Evolutionary conservation across 2,888 invertebrate species (phyloP), one percentile per base, ranked within the genome.

Genomic region (Thysanoteuthis rhombus): DNA sequence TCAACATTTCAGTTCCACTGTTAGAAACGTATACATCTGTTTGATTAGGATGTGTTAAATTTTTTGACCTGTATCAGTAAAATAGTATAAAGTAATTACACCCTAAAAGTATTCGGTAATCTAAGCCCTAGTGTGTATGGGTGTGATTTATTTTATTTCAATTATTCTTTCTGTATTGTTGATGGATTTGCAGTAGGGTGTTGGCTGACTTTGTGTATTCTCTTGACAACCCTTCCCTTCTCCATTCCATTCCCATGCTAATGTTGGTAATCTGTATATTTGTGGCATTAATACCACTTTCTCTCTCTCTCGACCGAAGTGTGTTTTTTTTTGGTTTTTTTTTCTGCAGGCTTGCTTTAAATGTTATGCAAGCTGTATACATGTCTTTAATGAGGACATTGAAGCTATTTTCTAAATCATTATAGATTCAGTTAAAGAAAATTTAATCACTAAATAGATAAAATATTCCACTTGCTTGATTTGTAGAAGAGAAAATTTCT

Each of bases 131-230:
- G 58, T 58, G 28, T 58, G 5, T 58, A 58, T 25, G 22, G 22
- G n/a, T 75, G n/a, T 75, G 5, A 22, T 25, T 52, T 52, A 25
- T 52, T 52, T n/a, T 36, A n/a, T n/a, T n/a, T 16, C n/a, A 75
- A n/a, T 25, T 16, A 1, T 45, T 25, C 22, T 52, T 52, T 52
- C 39, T 90, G 28, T 39, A 90, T 92, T 92, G 92, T 42, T 42
- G 42, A 91, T 45, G 36, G 45, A 92, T 92, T 45, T 92, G 39
- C 45, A 92, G 45, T 45, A 45, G 92, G 92, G 92, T 45, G 92
- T 92, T 92, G 92, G 92, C 92, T 92, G 39, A 32, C 1, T 90
- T 92, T 92, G 40, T 45, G 39, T 92, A 92, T 42, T 92, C 40
- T 92, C 75, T 75, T 75, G 75, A 75, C 75, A 75, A 75, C 36